Base-by-base conservation (phyloP, 2,113 vertebrate genomes). In the Otis tarda region DNA sequence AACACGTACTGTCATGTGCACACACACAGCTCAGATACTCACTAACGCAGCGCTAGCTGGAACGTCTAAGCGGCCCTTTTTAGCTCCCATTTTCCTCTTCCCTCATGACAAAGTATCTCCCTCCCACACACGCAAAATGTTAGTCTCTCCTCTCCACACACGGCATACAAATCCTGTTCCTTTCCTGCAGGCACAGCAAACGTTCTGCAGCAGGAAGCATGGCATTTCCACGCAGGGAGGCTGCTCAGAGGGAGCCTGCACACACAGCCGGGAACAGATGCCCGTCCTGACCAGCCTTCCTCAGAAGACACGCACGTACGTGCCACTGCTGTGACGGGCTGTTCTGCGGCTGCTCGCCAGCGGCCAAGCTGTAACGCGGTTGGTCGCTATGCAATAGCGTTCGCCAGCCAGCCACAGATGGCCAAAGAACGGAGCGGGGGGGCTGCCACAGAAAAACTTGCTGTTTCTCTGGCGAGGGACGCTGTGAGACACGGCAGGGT, bases 331-430 rank as follows among this genome's bases (percentile, higher is more conserved):
- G 31, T 9, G 31, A 0, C n/a, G 22, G 33, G 4, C 2, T 31
- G 65, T 9, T 12, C 25, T 10, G 1, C 8, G 6, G 6, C 4
- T 0, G 56, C 39, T 2, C 30, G 92, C 65, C 85, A 41, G 71
- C 57, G 1, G 59, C 52, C 43, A 16, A 14, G 83, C 86, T 12
- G n/a, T 1, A 50, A 4, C 4, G 8, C 0, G 16, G 53, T 14
- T 30, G 5, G 37, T 3, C 17, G 55, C 69, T 27, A 1, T 1
- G 79, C 41, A 17, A 5, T 0, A 14, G 73, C 15, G 3, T 2
- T 11, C 45, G 2, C 49, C 91, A 4, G 70, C 45, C 59, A 14
- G 73, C 9, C 53, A 16, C 5, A 59, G 61, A 61, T 6, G 61
- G 56, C 2, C 57, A 4, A 17, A 5, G 60, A 30, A 6, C 0